Evolutionary conservation across 2,888 invertebrate genomes (phyloP).

Genomic region (Emesis castigata): DNA sequence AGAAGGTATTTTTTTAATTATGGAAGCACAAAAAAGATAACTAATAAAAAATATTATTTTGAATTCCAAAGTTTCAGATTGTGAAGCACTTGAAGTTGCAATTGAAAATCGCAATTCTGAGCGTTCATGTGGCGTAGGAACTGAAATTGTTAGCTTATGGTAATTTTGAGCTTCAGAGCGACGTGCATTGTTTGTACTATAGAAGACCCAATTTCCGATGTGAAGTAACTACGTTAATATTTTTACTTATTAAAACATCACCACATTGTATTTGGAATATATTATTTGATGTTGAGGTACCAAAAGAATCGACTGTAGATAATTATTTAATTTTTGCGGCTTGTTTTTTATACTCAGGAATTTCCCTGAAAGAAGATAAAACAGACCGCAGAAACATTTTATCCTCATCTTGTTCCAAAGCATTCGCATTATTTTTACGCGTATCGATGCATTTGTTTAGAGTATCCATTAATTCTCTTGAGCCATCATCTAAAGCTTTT

Average conservation of each 20-base stretch:
- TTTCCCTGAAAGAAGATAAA: background rate
- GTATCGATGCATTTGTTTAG: background rate
- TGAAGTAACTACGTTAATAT: background rate
- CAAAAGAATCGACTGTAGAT: background rate
- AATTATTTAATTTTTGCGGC: background rate
- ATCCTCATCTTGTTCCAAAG: background rate
- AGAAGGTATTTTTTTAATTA: too few relatives aligned
- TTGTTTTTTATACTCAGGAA: background rate
- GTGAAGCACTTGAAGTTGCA: slow-evolving; percentile 51
- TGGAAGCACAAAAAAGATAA: too few relatives aligned
- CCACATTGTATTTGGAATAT: background rate
- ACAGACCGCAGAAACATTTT: background rate
- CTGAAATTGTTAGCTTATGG: slow-evolving; percentile 49
- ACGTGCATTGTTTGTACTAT: too few relatives aligned
- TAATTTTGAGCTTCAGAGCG: slow-evolving; percentile 36
- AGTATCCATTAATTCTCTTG: background rate
- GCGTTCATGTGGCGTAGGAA: slow-evolving; percentile 43
- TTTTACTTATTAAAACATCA: background rate
- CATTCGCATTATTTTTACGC: background rate
- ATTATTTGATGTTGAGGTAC: background rate
- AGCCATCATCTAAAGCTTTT: too few relatives aligned
- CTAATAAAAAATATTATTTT: too few relatives aligned
- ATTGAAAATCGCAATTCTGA: slow-evolving; percentile 52
- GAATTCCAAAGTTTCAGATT: slow-evolving; percentile 55
- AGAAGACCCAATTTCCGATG: too few relatives aligned